Conservation (phyloP, 2,888 invertebrate genomes). For the Tineola bisselliella region DNA sequence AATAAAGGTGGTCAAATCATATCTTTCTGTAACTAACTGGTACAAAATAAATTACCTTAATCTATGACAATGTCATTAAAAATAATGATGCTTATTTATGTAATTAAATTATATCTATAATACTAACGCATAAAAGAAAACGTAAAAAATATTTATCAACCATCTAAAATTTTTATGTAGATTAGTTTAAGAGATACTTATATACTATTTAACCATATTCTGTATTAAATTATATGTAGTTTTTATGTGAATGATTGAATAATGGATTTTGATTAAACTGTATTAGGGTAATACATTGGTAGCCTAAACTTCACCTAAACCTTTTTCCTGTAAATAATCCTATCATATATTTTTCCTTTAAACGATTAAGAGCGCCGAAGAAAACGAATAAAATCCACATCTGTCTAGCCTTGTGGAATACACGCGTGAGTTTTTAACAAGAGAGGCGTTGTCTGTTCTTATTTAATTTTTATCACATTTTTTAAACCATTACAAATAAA, state of each 20-base stretch:
- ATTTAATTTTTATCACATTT: too few species aligned
- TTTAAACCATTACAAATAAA: too few species aligned
- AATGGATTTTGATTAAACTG: slow-evolving; percentile 63
- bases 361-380: neutral
- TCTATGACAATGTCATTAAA: slow-evolving; percentile 18
- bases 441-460: too few species aligned
- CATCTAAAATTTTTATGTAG: slow-evolving; percentile 52
- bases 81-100: slow-evolving; percentile 48
- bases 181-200: slow-evolving; percentile 58
- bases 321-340: neutral
- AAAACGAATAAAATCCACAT: too few species aligned
- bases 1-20: slow-evolving; percentile 30
- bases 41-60: slow-evolving; percentile 34
- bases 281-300: slow-evolving; percentile 45
- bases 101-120: slow-evolving; percentile 22
- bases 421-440: too few species aligned
- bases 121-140: slow-evolving; percentile 25
- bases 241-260: slow-evolving; percentile 64
- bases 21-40: slow-evolving; percentile 61
- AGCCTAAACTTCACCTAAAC: slow-evolving; percentile 13
- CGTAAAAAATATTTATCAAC: slow-evolving; percentile 56
- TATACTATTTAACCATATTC: slow-evolving; percentile 62
- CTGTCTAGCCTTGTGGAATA: too few species aligned
- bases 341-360: neutral
- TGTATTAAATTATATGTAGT: slow-evolving; percentile 69